Base-by-base conservation (phyloP, 2,113 vertebrate genomes). In the Sciurus niger region DNA sequence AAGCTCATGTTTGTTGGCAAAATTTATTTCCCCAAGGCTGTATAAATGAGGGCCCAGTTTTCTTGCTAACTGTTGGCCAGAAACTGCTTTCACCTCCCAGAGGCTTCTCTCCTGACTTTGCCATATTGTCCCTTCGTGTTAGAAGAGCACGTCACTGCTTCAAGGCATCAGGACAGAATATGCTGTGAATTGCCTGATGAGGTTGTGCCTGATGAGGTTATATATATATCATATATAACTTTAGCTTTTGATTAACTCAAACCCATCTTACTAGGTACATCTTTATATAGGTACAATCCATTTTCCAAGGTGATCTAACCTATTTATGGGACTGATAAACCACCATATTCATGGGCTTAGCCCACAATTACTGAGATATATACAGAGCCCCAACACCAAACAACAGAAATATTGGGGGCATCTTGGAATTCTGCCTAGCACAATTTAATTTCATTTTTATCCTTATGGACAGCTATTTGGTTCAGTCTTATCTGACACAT, bases 41-140 rank as follows among this genome's bases (percentile, higher is more conserved):
- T 32, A 1, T 48, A 34, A 89, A 13, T 43, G n/a, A 86, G 24
- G 28, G 40, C 24, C 28, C 11, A 43, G 22, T 32, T 51, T 79
- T 84, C 43, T 55, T 43, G 5, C 37, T 46, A 65, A n/a, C 14
- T 80, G 3, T 74, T 55, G 60, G 7, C 7, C 40, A 82, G n/a
- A 5, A 4, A 24, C 18, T 58, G 18, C 0, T 68, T 32, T 74
- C n/a, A 22, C 20, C 13, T 14, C 1, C 2, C 10, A 28, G 6
- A 40, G 0, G 2, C 4, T 10, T 37, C 2, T 7, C 10, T 58
- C 13, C 3, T 25, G 4, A 2, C 25, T 55, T 67, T 73, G 34
- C 32, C 17, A 20, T 3, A 60, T 32, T 40, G 24, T 77, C 24
- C 13, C 18, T 12, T 77, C 34, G 32, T 77, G 6, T 89, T 46